Percentiles rank a stretch among this genome's conserved stretches.
Evolutionary conservation across 2,113 vertebrate genomes (phyloP).

Genomic region (Naja naja): DNA sequence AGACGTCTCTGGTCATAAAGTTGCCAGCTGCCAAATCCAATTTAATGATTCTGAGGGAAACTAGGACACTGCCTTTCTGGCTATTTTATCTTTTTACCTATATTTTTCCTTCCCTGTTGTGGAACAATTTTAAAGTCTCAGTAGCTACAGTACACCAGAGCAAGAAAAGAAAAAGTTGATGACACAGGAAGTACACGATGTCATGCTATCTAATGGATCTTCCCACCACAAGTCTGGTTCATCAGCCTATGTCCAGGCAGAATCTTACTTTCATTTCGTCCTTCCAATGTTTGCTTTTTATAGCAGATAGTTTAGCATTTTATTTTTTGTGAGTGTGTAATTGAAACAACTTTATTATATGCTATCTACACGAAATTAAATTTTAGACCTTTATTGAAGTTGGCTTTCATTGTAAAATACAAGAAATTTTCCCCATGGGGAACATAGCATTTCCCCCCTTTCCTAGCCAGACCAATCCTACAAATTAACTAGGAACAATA

Average conservation of each 20-base stretch:
- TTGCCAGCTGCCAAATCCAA: background rate
- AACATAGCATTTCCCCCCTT: background rate
- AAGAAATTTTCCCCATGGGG: background rate
- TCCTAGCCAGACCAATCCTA: background rate
- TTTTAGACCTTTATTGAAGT: background rate
- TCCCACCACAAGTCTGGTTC: background rate
- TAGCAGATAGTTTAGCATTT: background rate
- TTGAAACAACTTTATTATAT: background rate
- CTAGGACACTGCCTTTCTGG: background rate
- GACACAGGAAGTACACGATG: background rate
- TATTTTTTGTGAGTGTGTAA: background rate
- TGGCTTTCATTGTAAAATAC: background rate
- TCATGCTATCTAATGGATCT: background rate
- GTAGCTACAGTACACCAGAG: background rate
- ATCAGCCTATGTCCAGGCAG: background rate
- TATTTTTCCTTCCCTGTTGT: background rate
- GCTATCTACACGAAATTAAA: background rate
- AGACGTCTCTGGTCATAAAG: background rate
- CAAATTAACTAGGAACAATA: background rate
- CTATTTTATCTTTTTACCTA: background rate
- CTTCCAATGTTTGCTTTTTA: background rate
- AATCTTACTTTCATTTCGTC: background rate
- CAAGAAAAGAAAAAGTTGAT: background rate
- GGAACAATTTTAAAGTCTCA: background rate
- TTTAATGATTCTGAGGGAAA: background rate